These are phyloP conservation scores for Orchestes rusci DNA, from an alignment of 2,888 invertebrate species.

Conservation along the genomic window DNA sequence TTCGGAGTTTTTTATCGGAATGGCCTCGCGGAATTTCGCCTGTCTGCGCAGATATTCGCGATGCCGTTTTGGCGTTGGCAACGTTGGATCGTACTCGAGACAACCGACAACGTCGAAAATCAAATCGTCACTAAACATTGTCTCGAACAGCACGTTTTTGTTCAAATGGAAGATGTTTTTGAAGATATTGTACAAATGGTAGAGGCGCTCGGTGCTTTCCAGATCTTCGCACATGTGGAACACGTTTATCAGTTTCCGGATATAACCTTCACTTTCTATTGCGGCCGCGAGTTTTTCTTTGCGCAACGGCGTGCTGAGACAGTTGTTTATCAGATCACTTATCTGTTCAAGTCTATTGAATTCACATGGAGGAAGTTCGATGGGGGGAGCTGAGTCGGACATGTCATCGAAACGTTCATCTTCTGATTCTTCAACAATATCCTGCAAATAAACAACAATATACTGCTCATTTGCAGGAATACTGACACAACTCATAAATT, in stretches of 20 bases:
- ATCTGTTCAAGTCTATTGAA: constrained; percentile 90
- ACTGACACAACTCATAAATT: too few relatives aligned
- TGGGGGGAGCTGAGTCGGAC: constrained; percentile 88
- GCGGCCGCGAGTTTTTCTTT: constrained; percentile 93
- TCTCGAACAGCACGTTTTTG: constrained; percentile 93
- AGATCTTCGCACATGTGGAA: constrained; percentile 98
- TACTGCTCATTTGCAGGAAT: too few relatives aligned
- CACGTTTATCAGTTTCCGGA: constrained; percentile 86
- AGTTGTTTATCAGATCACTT: constrained; percentile 83
- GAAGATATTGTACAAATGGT: constrained; percentile 95
- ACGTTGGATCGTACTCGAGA: constrained; percentile 92
- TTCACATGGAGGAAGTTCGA: constrained; percentile 93
- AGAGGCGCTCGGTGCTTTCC: constrained; percentile 89
- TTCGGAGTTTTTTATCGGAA: constrained; percentile 92
- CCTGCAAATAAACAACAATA: constrained; percentile 36
- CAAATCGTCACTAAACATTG: constrained; percentile 94
- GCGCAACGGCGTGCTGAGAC: constrained; percentile 79
- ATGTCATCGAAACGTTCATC: constrained; percentile 96
- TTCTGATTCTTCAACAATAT: constrained; percentile 92
- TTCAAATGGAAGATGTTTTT: constrained; percentile 98
- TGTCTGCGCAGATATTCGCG: constrained; percentile 91
- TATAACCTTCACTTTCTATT: constrained; percentile 90
- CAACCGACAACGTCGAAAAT: constrained; percentile 98
- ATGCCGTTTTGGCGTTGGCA: constrained; percentile 82
- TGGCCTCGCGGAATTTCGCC: constrained; percentile 84